Evolutionary conservation across 1,140 invertebrate genomes (phyloP), one percentile per base, ranked within the genome.

Genomic region (Tetramorium alpestre): DNA sequence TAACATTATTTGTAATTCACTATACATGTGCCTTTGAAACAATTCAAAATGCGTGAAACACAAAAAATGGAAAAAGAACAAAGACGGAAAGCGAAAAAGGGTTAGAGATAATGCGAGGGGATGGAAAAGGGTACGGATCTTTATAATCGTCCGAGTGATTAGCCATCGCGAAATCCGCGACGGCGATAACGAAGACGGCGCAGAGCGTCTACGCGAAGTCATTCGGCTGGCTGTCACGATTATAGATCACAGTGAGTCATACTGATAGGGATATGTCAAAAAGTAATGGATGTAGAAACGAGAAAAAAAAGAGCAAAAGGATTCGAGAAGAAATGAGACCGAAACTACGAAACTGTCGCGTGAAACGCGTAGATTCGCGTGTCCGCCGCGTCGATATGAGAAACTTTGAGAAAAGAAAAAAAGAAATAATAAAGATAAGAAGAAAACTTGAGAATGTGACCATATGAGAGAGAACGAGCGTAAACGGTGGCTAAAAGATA

Each of bases 21-120:
- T 88, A 85, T 85, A 89, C 60, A 94, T 92, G 94, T 94, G 94
- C 94, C 94, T 94, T 94, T 78, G 89, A 92, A 86, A 93, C 80
- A 80, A 92, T 89, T 75, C 38, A 87, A 76, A 69, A 56, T 70
- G 49, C 65, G 28, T 62, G 84, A 86, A 86, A 84, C 47, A 54
- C 62, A 69, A 47, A 87, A 44, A 65, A 72, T 38, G 44, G 84
- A 86, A 11, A 51, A 4, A 62, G 25, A 47, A 51, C 16, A 49
- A 38, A 62, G 44, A 54, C 3, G 70, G 11, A 33, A 22, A 67
- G 38, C 16, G 49, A 65, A 44, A 62, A 56, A 62, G 28, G 70
- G 10, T 47, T n/a, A 69, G 6, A 38, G 51, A 44, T 72, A 58
- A n/a, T 22, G 25, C 11, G 13, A 62, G 33, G 49, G 65, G 18